Evolutionary conservation across 2,797 vertebrate genomes (phyloP).

Genomic region (Channallabes apus): DNA sequence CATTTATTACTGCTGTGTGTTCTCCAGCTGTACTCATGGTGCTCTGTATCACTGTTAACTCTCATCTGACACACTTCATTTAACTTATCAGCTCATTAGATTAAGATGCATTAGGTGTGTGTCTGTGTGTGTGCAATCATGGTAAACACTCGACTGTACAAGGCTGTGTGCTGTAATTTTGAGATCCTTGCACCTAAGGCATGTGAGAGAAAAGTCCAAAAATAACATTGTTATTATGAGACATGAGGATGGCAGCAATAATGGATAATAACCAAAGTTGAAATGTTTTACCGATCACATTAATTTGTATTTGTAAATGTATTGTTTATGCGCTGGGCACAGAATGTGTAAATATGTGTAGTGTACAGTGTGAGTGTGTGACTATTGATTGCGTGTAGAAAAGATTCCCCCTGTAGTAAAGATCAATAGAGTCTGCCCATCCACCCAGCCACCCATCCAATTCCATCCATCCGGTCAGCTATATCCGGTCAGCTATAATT

Average conservation of each 20-base stretch:
- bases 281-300: neutral
- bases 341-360: neutral
- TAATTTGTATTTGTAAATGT: neutral
- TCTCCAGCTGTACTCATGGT: neutral
- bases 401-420: neutral
- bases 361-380: neutral
- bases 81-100: conserved; percentile 3
- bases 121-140: neutral
- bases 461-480: no score
- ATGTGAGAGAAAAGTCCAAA: neutral
- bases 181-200: neutral
- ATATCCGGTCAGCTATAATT: neutral
- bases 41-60: neutral
- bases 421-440: neutral
- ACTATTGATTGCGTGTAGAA: neutral
- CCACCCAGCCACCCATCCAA: neutral
- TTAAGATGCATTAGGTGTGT: conserved; percentile 4
- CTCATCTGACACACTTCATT: conserved; percentile 17
- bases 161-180: neutral
- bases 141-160: neutral
- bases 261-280: neutral
- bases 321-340: neutral
- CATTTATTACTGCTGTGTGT: neutral
- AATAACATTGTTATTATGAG: neutral
- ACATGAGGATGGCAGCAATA: neutral